Percentiles rank a stretch among this genome's conserved stretches.
Evolutionary conservation across 64 coral and sea anemone species (phyloP).

Genomic region (Platygyra sinensis): DNA sequence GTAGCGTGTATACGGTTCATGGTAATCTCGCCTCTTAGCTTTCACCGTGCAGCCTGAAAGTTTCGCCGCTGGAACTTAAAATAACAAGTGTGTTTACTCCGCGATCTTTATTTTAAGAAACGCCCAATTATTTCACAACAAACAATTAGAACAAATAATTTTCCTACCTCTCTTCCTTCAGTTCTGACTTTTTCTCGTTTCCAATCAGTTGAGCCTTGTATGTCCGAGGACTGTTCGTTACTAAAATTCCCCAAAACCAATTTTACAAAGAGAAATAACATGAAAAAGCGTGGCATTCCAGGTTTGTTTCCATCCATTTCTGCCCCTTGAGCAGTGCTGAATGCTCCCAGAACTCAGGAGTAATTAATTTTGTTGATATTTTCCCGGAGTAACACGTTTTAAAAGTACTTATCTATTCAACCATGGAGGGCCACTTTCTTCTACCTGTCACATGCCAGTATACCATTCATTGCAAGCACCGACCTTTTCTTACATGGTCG

Average conservation of each 20-base stretch:
- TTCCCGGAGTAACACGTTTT: not conserved
- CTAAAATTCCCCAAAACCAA: not conserved
- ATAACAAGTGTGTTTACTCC: not conserved
- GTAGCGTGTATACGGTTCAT: not conserved
- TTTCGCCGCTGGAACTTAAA: not conserved
- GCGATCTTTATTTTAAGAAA: not conserved
- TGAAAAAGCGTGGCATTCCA: not conserved
- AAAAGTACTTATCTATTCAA: not conserved
- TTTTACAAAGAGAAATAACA: not conserved
- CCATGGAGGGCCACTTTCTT: not conserved
- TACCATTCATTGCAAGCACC: not conserved
- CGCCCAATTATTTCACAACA: not conserved
- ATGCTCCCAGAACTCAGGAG: not conserved
- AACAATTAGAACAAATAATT: not conserved
- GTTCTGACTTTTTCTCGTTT: not conserved
- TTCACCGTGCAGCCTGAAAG: not conserved
- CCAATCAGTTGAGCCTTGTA: not conserved
- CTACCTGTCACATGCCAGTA: not conserved
- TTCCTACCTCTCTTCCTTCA: not conserved
- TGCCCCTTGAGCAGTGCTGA: not conserved
- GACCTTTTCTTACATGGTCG: not conserved
- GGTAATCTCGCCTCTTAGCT: not conserved
- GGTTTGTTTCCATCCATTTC: not conserved
- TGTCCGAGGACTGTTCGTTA: not conserved
- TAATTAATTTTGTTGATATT: not conserved